Evolutionary conservation across 2,113 vertebrate species (phyloP), one percentile per base, ranked within the genome.

Genomic region (Phalacrocorax pelagicus): DNA sequence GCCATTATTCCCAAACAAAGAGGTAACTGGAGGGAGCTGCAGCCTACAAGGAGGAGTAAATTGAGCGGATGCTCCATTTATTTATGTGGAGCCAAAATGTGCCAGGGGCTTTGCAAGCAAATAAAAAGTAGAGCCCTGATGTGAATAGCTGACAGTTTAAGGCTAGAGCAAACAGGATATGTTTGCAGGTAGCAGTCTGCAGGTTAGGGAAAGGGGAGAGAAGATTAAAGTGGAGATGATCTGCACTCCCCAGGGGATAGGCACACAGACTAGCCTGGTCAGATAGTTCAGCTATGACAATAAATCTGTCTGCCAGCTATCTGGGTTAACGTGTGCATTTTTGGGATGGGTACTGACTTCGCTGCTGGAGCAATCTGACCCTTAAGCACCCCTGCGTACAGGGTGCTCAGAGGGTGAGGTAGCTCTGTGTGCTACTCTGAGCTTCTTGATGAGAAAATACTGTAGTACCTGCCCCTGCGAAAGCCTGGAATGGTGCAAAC

Each of bases 171-270:
- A 96, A 94, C 74, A 69, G 30, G 12, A 17, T 0, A 3, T 95
- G 71, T 75, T 79, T 88, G 87, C 57, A 85, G 85, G 95, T 54
- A 88, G 47, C 65, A 74, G 20, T 12, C 44, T 67, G 63, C 82
- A 86, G 62, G 62, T 81, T 90, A 82, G 67, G 36, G 74, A 86
- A 72, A 90, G 67, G 46, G 42, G 72, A 89, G 81, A 78, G 55
- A 52, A 85, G 88, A 95, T 94, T 79, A 92, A 65, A 82, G 73
- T 74, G 81, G 61, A 93, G 88, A 93, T 95, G 92, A 93, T 96
- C 90, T 80, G 55, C n/a, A 1, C 15, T 75, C 77, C 73, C 72
- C 26, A 26, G 29, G 22, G 59, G 22, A n/a, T 7, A 65, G 46
- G 70, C 44, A 27, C 55, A 14, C 23, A 44, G 24, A 20, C 54